Evolutionary conservation across 2,113 vertebrate genomes (phyloP).

Genomic region (Phodopus roborovskii): DNA sequence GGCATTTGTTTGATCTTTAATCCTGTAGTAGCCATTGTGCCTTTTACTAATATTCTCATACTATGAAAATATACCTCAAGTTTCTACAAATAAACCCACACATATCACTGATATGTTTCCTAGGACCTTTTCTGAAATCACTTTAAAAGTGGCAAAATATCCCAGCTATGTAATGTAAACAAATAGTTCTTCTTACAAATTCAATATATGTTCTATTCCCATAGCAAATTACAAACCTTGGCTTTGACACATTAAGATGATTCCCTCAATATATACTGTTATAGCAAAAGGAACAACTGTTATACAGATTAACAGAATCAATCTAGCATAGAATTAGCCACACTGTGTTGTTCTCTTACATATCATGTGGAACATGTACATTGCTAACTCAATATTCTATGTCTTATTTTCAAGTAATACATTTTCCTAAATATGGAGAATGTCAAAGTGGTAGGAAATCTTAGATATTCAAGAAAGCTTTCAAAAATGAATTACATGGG

Average conservation of each 20-base stretch:
- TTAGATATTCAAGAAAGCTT: slow-evolving; percentile 84
- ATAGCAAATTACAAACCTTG: slow-evolving; percentile 85
- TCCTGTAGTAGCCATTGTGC: slow-evolving; percentile 82
- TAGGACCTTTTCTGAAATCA: slow-evolving; percentile 82
- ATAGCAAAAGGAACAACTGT: slow-evolving; percentile 83
- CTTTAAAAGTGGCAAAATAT: slow-evolving; percentile 86
- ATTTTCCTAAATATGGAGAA: slow-evolving; percentile 91
- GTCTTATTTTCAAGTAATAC: slow-evolving; percentile 89
- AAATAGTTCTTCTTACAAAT: slow-evolving; percentile 86
- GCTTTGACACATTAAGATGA: slow-evolving; percentile 82
- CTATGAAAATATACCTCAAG: slow-evolving; percentile 83
- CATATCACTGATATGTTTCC: slow-evolving; percentile 80
- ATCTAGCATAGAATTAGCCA: slow-evolving; percentile 85
- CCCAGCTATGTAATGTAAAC: slow-evolving; percentile 86
- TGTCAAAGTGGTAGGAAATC: slow-evolving; percentile 95
- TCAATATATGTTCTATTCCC: slow-evolving; percentile 85
- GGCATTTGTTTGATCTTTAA: slow-evolving; percentile 69
- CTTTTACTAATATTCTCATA: slow-evolving; percentile 70
- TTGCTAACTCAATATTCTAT: slow-evolving; percentile 83
- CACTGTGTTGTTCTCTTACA: slow-evolving; percentile 84
- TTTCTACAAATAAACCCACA: slow-evolving; percentile 80
- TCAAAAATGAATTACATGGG: slow-evolving; percentile 83
- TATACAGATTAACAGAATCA: slow-evolving; percentile 86
- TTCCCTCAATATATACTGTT: slow-evolving; percentile 82
- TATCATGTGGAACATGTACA: slow-evolving; percentile 82